phyloP scores from a whole-genome alignment of 2,888 invertebrate species.

The Periphyllus acericola region DNA sequence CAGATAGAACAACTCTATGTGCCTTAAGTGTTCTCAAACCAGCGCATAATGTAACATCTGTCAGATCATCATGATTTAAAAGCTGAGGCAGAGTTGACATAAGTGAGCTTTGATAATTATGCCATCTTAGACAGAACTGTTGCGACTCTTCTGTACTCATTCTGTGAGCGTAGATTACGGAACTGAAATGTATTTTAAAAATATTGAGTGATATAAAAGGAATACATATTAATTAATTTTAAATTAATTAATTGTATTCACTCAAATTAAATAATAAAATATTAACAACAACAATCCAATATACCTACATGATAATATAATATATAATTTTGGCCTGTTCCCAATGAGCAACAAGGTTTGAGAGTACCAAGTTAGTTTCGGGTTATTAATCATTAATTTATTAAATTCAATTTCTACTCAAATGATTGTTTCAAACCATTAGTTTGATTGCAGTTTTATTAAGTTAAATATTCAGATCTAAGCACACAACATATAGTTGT shows the following conservation, averaged over 20 bases:
- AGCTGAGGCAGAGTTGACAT: conserved; percentile 81
- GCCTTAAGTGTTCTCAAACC: conserved; percentile 86
- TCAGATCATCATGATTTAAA: conserved; percentile 82
- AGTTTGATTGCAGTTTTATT: too few relatives aligned
- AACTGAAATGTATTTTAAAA: conserved; percentile 46
- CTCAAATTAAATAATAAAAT: neutral
- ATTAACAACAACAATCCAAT: neutral
- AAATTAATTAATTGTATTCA: neutral
- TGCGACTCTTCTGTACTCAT: conserved; percentile 74
- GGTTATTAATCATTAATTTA: neutral
- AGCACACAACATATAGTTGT: neutral
- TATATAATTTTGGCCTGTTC: neutral
- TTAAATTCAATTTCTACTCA: neutral
- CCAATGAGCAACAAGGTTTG: neutral
- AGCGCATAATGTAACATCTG: conserved; percentile 88
- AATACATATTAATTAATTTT: neutral
- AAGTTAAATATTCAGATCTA: neutral
- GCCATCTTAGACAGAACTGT: conserved; percentile 88
- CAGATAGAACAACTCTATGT: conserved; percentile 85
- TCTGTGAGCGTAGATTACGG: conserved; percentile 55
- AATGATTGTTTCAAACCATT: too few relatives aligned
- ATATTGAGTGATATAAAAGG: neutral
- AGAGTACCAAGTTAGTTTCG: neutral
- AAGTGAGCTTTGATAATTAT: conserved; percentile 81
- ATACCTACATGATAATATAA: neutral